These are phyloP conservation scores for Geococcyx californianus DNA, from an alignment of 2,113 vertebrate genomes.

Conservation along the genomic window DNA sequence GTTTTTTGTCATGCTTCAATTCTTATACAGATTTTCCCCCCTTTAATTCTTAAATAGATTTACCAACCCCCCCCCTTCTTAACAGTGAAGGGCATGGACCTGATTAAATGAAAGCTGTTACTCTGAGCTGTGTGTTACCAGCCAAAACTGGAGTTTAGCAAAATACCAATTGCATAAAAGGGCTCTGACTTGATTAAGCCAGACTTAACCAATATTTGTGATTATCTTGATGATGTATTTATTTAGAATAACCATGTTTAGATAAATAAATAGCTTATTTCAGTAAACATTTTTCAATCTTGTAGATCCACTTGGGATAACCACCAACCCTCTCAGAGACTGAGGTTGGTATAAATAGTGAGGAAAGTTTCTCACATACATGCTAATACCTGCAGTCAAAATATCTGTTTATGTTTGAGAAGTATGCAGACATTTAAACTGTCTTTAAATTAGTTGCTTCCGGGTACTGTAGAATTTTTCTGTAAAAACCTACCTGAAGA, in stretches of 20 bases:
- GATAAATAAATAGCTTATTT: neutral
- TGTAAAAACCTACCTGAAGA: neutral
- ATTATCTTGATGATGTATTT: neutral
- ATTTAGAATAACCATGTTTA: neutral
- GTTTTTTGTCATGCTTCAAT: neutral
- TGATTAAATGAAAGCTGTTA: neutral
- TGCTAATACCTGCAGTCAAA: neutral
- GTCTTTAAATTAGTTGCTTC: neutral
- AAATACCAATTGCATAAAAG: neutral
- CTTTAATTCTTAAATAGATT: no score
- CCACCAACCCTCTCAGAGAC: neutral
- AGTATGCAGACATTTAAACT: neutral
- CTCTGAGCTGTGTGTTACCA: neutral
- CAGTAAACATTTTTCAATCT: neutral
- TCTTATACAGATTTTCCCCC: neutral
- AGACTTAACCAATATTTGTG: neutral
- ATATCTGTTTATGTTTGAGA: neutral
- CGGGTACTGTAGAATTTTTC: neutral
- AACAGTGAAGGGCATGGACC: neutral
- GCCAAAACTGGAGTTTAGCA: neutral
- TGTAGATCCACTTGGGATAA: neutral
- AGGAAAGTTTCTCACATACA: neutral
- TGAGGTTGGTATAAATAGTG: neutral
- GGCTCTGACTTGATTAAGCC: neutral
- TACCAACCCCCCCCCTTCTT: accelerated